These are phyloP conservation scores for Lycodopsis pacificus DNA, from an alignment of 2,797 vertebrate genomes.

Conservation along the genomic window DNA sequence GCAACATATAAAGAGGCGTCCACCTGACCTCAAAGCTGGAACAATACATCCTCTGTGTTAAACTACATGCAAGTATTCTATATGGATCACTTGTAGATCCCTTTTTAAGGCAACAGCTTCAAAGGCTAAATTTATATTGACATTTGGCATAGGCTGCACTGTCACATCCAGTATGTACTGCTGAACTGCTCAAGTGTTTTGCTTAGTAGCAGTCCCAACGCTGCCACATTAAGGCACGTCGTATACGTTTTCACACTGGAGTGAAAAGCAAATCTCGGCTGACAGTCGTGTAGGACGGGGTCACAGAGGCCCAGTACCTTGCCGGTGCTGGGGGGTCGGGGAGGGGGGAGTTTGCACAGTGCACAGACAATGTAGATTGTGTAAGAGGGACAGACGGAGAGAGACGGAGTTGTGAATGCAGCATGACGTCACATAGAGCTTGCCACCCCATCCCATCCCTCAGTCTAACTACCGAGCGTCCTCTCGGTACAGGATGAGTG, in stretches of 20 bases:
- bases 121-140: constrained; percentile 28
- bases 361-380: constrained; percentile 77
- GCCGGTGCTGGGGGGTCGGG: constrained; percentile 72
- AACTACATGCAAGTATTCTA: not conserved
- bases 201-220: constrained; percentile 39
- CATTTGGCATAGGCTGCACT: constrained; percentile 41
- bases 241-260: constrained; percentile 62
- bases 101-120: constrained; percentile 49
- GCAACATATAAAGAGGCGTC: constrained; percentile 16
- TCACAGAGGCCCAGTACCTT: constrained; percentile 69
- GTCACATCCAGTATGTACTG: constrained; percentile 31
- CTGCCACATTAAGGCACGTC: constrained; percentile 65
- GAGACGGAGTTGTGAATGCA: constrained; percentile 69
- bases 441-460: constrained; percentile 63
- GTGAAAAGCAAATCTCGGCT: constrained; percentile 68
- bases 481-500: constrained; percentile 69
- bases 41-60: constrained; percentile 20
- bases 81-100: constrained; percentile 20
- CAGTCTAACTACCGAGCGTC: constrained; percentile 76
- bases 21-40: constrained; percentile 28
- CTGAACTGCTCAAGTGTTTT: constrained; percentile 42
- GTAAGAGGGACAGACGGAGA: constrained; percentile 62
- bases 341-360: constrained; percentile 75
- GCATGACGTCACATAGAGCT: constrained; percentile 69
- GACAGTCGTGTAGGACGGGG: constrained; percentile 61